Conservation (phyloP, 2,113 vertebrate genomes). For the Opisthocomus hoazin region DNA sequence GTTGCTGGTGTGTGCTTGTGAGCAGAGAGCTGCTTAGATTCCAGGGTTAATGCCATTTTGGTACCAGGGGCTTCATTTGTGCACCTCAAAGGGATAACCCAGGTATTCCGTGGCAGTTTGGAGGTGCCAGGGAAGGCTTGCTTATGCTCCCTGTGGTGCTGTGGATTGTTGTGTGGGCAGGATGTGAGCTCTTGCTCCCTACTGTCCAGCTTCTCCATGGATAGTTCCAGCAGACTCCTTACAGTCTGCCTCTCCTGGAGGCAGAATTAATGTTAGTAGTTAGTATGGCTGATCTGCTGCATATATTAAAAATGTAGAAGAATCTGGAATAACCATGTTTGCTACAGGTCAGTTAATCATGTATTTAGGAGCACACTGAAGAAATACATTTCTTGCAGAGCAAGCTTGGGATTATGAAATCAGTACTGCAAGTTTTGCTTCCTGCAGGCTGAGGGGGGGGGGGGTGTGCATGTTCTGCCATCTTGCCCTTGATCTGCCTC, state of each 20-base stretch:
- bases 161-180: background rate
- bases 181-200: background rate
- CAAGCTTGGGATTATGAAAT: background rate
- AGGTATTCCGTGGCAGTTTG: fast-evolving
- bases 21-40: background rate
- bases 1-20: background rate
- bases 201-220: background rate
- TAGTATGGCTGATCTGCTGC: background rate
- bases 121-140: background rate
- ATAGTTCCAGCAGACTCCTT: background rate
- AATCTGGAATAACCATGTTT: background rate
- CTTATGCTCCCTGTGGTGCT: background rate
- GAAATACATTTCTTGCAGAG: background rate
- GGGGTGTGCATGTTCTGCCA: background rate
- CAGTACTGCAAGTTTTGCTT: background rate
- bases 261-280: background rate
- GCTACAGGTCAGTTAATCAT: background rate
- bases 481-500: background rate
- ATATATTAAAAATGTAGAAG: background rate
- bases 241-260: background rate
- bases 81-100: background rate
- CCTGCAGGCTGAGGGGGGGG: background rate
- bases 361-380: background rate
- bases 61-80: too few relatives aligned
- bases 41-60: background rate